Conservation (phyloP, 2,888 invertebrate species). For the Diarsia mendica region DNA sequence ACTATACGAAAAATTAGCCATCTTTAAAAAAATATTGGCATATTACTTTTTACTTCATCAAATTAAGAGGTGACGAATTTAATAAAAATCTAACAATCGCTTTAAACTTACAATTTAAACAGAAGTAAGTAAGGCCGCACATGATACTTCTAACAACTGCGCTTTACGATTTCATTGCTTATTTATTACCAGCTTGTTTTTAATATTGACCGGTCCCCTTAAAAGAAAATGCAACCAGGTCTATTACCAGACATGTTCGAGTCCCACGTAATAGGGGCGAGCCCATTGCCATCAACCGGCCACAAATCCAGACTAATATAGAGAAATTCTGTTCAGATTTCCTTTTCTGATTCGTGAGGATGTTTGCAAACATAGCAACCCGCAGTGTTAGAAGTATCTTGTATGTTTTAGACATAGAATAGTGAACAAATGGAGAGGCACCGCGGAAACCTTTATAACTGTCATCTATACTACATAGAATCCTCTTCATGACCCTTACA, state of each 20-base stretch:
- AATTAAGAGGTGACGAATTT: conserved; percentile 47
- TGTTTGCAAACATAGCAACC: background rate
- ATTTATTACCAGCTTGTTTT: background rate
- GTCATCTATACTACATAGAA: background rate
- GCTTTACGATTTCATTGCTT: background rate
- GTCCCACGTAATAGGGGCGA: no score
- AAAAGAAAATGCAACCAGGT: background rate
- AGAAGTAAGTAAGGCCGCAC: conserved; percentile 25
- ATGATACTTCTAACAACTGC: conserved; percentile 21
- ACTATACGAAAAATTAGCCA: conserved; percentile 50
- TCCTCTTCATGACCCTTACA: background rate
- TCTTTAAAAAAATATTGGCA: conserved; percentile 64
- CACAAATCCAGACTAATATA: no score
- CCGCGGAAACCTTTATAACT: background rate
- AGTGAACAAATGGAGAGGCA: conserved; percentile 36
- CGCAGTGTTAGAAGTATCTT: conserved; percentile 24
- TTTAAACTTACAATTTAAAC: conserved; percentile 45
- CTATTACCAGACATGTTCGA: no score
- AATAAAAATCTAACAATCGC: conserved; percentile 42
- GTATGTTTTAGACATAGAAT: conserved; percentile 13
- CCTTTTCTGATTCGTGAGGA: no score
- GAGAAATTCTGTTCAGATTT: no score
- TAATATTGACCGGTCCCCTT: background rate
- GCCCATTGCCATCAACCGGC: no score
- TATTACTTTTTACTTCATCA: conserved; percentile 45